Conservation (phyloP, 2,888 invertebrate species). For the Harpalus rubripes region DNA sequence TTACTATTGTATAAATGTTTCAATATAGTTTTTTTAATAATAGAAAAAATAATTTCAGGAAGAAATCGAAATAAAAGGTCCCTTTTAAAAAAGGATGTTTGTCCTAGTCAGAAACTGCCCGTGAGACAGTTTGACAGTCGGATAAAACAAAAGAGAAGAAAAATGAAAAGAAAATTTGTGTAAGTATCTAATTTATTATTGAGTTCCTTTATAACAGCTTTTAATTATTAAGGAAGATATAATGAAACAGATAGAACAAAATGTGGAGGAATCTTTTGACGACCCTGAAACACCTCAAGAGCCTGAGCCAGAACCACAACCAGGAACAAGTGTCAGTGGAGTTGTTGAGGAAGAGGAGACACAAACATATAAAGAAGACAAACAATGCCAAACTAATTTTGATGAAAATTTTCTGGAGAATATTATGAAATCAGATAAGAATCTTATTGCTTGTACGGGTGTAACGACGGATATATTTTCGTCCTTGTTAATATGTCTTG, state of each 20-base stretch:
- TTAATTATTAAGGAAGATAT: no score
- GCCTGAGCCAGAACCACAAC: no score
- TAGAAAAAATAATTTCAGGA: background rate
- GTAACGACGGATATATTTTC: background rate
- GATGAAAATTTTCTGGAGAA: background rate
- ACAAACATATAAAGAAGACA: background rate
- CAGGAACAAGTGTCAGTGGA: background rate
- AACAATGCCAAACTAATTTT: slow-evolving; percentile 2
- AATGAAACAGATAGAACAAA: no score
- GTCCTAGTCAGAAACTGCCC: background rate
- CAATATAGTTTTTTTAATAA: background rate
- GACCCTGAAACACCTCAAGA: background rate
- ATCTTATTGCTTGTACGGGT: background rate
- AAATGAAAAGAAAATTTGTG: background rate
- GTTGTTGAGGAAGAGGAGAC: background rate
- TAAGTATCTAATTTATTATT: slow-evolving; percentile 3
- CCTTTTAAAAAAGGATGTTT: no score
- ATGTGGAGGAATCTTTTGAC: no score
- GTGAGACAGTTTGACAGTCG: background rate
- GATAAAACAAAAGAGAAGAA: background rate
- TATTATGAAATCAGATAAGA: no score
- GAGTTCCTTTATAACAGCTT: background rate
- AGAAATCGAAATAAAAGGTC: no score
- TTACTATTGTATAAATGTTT: background rate
- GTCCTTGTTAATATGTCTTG: background rate